Evolutionary conservation across 2,888 invertebrate genomes (phyloP).

Genomic region (Agonopterix arenella): DNA sequence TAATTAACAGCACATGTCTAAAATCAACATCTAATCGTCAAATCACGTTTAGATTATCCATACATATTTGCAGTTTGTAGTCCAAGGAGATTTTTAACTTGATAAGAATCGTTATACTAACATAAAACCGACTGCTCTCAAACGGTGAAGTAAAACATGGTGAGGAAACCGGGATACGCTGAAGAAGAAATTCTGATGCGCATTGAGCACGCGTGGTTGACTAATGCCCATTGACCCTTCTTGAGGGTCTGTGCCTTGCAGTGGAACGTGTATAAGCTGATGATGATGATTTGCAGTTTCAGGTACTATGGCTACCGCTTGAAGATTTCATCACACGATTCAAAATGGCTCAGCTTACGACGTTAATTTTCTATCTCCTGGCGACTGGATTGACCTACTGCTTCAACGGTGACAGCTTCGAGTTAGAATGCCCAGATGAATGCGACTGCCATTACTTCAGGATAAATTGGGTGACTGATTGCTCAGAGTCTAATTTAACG

Average conservation of each 20-base stretch:
- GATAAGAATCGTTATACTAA: too few species aligned
- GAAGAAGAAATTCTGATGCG: too few species aligned
- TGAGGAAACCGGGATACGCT: too few species aligned
- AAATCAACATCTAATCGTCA: constrained; percentile 11
- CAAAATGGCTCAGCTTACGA: constrained; percentile 41
- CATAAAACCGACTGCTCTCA: too few species aligned
- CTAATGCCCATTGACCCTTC: too few species aligned
- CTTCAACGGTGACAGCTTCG: constrained; percentile 80
- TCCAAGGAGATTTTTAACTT: too few species aligned
- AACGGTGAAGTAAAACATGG: too few species aligned
- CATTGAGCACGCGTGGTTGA: too few species aligned
- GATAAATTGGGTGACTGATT: constrained; percentile 86
- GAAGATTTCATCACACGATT: constrained; percentile 12
- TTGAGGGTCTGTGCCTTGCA: too few species aligned
- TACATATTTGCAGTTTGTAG: too few species aligned
- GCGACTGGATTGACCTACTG: constrained; percentile 37
- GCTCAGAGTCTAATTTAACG: constrained; percentile 84
- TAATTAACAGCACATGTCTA: constrained; percentile 24
- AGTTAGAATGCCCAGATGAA: constrained; percentile 83
- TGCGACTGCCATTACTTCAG: constrained; percentile 87
- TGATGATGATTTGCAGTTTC: constrained; percentile 8
- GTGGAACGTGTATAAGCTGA: too few species aligned
- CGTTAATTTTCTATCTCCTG: constrained; percentile 36
- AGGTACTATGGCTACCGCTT: constrained; percentile 27
- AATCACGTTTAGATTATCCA: constrained; percentile 4